Conservation (phyloP, 2,797 vertebrate species). For the Megalops cyprinoides region DNA sequence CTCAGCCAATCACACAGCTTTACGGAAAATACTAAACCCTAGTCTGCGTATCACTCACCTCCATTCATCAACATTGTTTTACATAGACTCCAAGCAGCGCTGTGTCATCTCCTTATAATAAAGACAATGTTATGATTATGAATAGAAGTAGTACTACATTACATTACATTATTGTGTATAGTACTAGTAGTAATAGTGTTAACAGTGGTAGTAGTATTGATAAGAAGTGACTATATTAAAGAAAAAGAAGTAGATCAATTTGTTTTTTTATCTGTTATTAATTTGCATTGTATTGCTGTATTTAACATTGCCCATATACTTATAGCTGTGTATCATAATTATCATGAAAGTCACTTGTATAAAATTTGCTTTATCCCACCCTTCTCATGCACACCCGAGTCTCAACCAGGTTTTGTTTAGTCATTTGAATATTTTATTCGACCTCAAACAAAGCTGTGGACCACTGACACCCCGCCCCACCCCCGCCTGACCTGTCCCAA, state of each 20-base stretch:
- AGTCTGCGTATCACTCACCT: not conserved
- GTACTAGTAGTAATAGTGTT: too few relatives aligned
- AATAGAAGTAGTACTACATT: too few relatives aligned
- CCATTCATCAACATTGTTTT: not conserved
- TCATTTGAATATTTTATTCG: not conserved
- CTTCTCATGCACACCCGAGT: not conserved
- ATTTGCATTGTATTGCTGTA: too few relatives aligned
- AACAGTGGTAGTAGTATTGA: too few relatives aligned
- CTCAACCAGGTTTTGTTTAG: not conserved
- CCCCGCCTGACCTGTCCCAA: slow-evolving; percentile 11
- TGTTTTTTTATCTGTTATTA: too few relatives aligned
- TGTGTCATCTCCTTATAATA: not conserved
- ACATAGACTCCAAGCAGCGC: not conserved
- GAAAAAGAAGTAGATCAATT: too few relatives aligned
- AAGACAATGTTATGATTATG: too few relatives aligned
- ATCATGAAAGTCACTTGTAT: too few relatives aligned
- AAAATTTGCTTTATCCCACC: not conserved
- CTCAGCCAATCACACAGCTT: not conserved
- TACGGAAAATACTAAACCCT: not conserved
- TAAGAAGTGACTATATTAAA: too few relatives aligned
- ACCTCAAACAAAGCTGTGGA: not conserved
- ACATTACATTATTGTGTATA: too few relatives aligned
- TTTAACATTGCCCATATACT: too few relatives aligned
- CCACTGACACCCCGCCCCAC: not conserved
- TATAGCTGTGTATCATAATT: too few relatives aligned